Evolutionary conservation across 1,140 invertebrate genomes (phyloP).

Genomic region (Drosophila malerkotliana): DNA sequence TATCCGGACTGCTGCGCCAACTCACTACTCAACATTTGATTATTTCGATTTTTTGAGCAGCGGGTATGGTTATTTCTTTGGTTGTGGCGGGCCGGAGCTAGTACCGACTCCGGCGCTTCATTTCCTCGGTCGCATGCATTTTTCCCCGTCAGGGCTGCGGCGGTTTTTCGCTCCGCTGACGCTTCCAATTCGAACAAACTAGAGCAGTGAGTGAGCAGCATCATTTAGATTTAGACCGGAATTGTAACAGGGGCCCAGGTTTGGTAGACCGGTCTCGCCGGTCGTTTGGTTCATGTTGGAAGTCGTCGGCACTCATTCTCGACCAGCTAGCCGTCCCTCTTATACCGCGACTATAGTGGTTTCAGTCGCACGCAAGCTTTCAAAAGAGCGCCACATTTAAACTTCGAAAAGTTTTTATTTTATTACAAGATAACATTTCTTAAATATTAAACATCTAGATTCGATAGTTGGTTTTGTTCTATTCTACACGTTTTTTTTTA

Average conservation of each 20-base stretch:
- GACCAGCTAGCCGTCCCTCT: constrained; percentile 4
- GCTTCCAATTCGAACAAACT: constrained; percentile 69
- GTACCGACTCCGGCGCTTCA: constrained; percentile 30
- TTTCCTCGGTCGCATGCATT: constrained; percentile 8
- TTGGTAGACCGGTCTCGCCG: not conserved
- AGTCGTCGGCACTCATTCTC: constrained; percentile 17
- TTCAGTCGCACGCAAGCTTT: not conserved
- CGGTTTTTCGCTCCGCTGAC: constrained; percentile 36
- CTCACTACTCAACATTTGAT: constrained; percentile 20
- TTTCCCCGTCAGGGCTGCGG: constrained; percentile 10
- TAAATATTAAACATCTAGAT: too few relatives aligned
- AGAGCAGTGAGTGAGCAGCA: constrained; percentile 79
- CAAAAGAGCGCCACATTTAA: not conserved
- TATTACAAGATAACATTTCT: not conserved
- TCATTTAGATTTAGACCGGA: constrained; percentile 84
- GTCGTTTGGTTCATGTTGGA: constrained; percentile 23
- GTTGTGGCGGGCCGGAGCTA: not conserved
- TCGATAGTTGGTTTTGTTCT: too few relatives aligned
- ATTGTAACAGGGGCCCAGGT: constrained; percentile 75
- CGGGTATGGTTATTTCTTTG: not conserved
- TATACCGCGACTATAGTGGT: not conserved
- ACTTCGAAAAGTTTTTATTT: not conserved
- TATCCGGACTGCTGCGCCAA: not conserved
- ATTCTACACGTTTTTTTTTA: too few relatives aligned
- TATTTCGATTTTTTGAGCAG: constrained; percentile 1